Evolutionary conservation across 2,888 invertebrate genomes (phyloP).

Genomic region (Acronicta psi): DNA sequence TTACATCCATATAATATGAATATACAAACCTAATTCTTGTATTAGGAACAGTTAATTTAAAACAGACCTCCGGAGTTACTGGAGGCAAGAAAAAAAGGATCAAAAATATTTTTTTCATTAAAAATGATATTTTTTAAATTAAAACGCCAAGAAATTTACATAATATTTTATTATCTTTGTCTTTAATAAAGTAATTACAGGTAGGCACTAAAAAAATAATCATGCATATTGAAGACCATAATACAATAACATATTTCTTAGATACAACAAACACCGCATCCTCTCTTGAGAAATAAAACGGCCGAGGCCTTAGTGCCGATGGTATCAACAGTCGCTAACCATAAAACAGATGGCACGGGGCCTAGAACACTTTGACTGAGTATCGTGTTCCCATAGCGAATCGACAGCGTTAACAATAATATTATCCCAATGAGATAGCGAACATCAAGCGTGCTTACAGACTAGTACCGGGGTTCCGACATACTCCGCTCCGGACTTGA

Average conservation of each 20-base stretch:
- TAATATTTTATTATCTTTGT: slow-evolving; percentile 89
- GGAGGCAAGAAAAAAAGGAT: too few species aligned
- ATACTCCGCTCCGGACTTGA: slow-evolving; percentile 18
- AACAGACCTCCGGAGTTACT: too few species aligned
- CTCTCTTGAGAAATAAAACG: slow-evolving; percentile 58
- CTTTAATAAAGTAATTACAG: slow-evolving; percentile 89
- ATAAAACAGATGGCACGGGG: slow-evolving; percentile 56
- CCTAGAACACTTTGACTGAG: slow-evolving; percentile 58
- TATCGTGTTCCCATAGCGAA: slow-evolving; percentile 54
- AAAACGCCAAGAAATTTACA: slow-evolving; percentile 78
- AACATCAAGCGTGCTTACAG: slow-evolving; percentile 49
- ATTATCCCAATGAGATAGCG: slow-evolving; percentile 52
- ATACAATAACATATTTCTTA: slow-evolving; percentile 87
- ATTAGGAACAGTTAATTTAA: too few species aligned
- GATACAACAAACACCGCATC: slow-evolving; percentile 81
- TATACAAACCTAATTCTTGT: too few species aligned
- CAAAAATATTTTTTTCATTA: too few species aligned
- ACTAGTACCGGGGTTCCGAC: slow-evolving; percentile 32
- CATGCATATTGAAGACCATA: slow-evolving; percentile 88
- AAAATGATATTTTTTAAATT: slow-evolving; percentile 29
- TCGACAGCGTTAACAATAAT: slow-evolving; percentile 49
- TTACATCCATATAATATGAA: too few species aligned
- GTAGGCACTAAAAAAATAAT: slow-evolving; percentile 89
- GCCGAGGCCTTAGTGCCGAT: slow-evolving; percentile 58
- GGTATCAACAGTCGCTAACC: slow-evolving; percentile 39